These are phyloP conservation scores for Potamarius usumacintae DNA, from an alignment of 2,113 vertebrate species.

Conservation along the genomic window DNA sequence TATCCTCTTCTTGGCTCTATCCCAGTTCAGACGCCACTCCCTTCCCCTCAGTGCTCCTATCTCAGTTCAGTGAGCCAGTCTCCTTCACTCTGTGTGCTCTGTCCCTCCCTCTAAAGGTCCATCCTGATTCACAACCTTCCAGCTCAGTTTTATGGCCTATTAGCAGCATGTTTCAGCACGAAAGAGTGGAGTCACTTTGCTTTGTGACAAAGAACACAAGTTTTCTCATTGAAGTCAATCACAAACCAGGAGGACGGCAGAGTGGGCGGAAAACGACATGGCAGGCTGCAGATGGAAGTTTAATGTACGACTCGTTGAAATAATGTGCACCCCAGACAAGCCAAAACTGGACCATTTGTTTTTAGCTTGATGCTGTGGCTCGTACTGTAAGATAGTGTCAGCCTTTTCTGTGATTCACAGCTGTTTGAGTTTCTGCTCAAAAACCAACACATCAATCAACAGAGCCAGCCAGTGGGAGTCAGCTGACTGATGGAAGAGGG, in stretches of 20 bases:
- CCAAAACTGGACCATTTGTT: neutral
- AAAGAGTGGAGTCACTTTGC: neutral
- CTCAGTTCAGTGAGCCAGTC: neutral
- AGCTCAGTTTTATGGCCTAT: neutral
- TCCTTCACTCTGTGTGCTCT: neutral
- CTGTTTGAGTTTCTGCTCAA: conserved; percentile 23
- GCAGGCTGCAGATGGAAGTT: neutral
- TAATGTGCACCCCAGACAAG: neutral
- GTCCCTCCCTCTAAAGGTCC: neutral
- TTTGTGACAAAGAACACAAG: neutral
- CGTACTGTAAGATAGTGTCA: conserved; percentile 12
- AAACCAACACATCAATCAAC: conserved; percentile 31
- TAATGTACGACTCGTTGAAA: neutral
- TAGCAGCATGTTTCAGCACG: neutral
- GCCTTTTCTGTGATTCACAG: conserved; percentile 24
- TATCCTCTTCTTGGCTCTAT: neutral
- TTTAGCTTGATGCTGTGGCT: neutral
- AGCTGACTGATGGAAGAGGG: neutral
- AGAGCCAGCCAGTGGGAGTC: conserved; percentile 34
- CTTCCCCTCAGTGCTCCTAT: neutral
- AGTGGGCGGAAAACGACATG: neutral
- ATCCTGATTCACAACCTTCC: neutral
- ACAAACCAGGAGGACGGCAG: neutral
- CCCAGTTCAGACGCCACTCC: neutral
- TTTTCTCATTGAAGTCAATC: neutral